Evolutionary conservation across 2,888 invertebrate species (phyloP).

Genomic region (Drosophila anomelani): DNA sequence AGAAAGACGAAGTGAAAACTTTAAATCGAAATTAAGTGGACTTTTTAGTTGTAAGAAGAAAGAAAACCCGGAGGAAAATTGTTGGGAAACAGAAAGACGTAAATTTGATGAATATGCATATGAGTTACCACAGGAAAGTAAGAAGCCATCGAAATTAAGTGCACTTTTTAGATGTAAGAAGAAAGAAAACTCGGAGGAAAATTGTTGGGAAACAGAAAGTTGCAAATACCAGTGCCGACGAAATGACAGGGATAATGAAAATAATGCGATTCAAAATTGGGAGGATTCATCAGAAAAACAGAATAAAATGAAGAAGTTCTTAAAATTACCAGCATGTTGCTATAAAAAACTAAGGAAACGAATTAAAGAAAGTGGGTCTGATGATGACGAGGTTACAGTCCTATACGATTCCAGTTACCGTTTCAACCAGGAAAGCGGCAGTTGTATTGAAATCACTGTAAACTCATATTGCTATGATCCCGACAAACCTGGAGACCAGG

Average conservation of each 20-base stretch:
- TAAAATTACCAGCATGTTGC: background rate
- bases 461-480: background rate
- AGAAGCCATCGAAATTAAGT: background rate
- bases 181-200: background rate
- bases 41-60: background rate
- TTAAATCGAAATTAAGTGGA: background rate
- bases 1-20: background rate
- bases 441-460: background rate
- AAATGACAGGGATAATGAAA: background rate
- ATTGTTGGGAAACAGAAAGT: no score
- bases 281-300: background rate
- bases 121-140: no score
- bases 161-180: background rate
- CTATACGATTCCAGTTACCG: constrained; percentile 60
- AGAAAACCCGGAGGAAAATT: background rate
- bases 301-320: background rate
- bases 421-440: constrained; percentile 34
- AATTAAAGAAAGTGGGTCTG: background rate
- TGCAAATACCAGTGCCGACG: no score
- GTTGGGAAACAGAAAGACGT: no score
- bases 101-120: no score
- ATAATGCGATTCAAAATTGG: no score
- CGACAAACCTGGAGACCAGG: background rate
- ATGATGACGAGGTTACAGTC: constrained; percentile 47
- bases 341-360: no score